Evolutionary conservation across 1,140 invertebrate species (phyloP), one percentile per base, ranked within the genome.

Genomic region (Drosophila sucinea): DNA sequence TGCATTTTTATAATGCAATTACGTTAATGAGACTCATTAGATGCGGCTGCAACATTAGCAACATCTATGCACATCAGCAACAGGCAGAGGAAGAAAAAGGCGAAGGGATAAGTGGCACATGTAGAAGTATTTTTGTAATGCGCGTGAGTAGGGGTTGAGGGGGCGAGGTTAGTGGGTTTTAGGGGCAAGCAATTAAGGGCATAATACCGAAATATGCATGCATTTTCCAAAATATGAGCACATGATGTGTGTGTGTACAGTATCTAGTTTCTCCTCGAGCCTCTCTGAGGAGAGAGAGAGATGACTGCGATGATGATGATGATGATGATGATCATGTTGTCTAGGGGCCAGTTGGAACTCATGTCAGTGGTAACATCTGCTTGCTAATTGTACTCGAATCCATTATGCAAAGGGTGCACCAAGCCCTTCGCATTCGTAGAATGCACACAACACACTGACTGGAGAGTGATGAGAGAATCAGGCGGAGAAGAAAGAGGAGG

Each of bases 21-120:
- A 79, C 79, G 75, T 56, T 86, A 86, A 86, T 86, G 82, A 86
- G 75, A 51, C 82, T 82, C 79, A 86, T 86, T 86, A 82, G 83
- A 70, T 68, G 70, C 60, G 63, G 57, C 44, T 25, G 44, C 44
- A 51, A 51, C 44, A 51, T 27, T 23, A 51, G 11, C 40, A 41
- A 41, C 8, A 11, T 8, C 40, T 41, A 41, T 41, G 40, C 40
- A 41, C 40, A 41, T 41, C 40, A 41, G 44, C 44, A 51, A 51
- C 44, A 51, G 44, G 44, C 44, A 51, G 3, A 1, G 8, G 11
- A 11, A 2, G 35, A 38, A 38, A 38, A 38, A 11, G 35, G 0
- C 8, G 35, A 11, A 27, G 44, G 44, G 44, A 51, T 51, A 51
- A 51, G 44, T 51, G 44, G 44, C 17, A 23, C 44, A 23, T 51